Conservation (phyloP, 2,888 invertebrate genomes). For the Drosophila picticornis region DNA sequence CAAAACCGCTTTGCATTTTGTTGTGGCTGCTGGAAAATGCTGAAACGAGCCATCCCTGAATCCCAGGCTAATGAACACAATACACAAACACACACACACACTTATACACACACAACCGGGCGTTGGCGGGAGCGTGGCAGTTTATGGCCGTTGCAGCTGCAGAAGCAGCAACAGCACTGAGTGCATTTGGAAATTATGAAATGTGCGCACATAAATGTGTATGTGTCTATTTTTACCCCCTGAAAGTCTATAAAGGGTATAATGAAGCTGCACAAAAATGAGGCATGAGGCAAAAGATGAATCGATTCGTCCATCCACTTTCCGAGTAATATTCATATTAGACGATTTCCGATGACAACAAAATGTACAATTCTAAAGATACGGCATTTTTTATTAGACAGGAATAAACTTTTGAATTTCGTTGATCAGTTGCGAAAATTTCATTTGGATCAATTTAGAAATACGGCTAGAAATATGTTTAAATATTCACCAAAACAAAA, state of each 20-base stretch:
- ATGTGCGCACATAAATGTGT: slow-evolving; percentile 36
- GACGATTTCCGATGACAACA: neutral
- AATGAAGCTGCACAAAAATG: neutral
- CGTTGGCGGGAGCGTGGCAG: slow-evolving; percentile 19
- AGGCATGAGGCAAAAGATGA: neutral
- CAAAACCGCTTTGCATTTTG: slow-evolving; percentile 54
- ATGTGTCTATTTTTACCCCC: neutral
- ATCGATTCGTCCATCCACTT: neutral
- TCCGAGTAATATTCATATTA: neutral
- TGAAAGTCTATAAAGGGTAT: neutral
- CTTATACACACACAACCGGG: slow-evolving; percentile 8
- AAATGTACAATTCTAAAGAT: neutral
- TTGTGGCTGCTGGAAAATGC: slow-evolving; percentile 54
- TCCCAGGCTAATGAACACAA: slow-evolving; percentile 70
- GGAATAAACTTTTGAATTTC: neutral
- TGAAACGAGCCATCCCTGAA: slow-evolving; percentile 41
- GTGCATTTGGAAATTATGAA: slow-evolving; percentile 77
- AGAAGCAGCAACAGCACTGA: slow-evolving; percentile 50
- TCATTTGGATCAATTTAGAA: neutral
- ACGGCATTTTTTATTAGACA: neutral
- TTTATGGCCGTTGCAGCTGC: slow-evolving; percentile 43
- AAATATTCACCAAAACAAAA: neutral
- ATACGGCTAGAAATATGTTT: neutral
- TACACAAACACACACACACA: slow-evolving; percentile 12
- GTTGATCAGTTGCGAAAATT: neutral